Conservation (phyloP, 2,888 invertebrate species). For the Pharmacophagus antenor region DNA sequence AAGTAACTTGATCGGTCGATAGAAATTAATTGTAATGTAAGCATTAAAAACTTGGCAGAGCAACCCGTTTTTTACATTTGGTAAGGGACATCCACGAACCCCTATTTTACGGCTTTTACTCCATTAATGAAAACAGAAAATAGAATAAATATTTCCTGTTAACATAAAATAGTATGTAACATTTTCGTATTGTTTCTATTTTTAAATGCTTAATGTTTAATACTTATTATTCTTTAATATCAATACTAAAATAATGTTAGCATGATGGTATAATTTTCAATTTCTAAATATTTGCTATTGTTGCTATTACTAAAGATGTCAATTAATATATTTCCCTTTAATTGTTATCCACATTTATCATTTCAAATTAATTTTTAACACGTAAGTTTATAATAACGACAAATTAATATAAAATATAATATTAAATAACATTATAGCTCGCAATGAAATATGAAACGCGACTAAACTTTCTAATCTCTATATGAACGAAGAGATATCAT, state of each 20-base stretch:
- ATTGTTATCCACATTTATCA: slow-evolving; percentile 56
- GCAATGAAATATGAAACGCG: slow-evolving; percentile 45
- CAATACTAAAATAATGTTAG: neutral
- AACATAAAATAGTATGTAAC: too few relatives aligned
- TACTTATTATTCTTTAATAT: too few relatives aligned
- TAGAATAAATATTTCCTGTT: too few relatives aligned
- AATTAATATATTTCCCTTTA: slow-evolving; percentile 44
- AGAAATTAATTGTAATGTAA: neutral
- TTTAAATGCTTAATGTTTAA: too few relatives aligned
- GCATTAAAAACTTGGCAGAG: neutral
- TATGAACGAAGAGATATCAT: slow-evolving; percentile 41
- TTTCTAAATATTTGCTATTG: slow-evolving; percentile 32
- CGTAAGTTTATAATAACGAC: slow-evolving; percentile 53
- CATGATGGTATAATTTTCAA: neutral
- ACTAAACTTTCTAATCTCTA: slow-evolving; percentile 65
- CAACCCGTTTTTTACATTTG: too few relatives aligned
- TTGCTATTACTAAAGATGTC: slow-evolving; percentile 35
- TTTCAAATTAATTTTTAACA: slow-evolving; percentile 49
- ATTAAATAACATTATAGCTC: slow-evolving; percentile 40
- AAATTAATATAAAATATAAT: slow-evolving; percentile 31
- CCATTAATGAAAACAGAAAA: too few relatives aligned
- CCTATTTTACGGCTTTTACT: too few relatives aligned
- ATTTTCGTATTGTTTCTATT: too few relatives aligned
- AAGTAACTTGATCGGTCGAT: slow-evolving; percentile 26
- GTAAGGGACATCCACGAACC: too few relatives aligned